phyloP scores from a whole-genome alignment of 2,113 vertebrate genomes.

The Puntigrus tetrazona region DNA sequence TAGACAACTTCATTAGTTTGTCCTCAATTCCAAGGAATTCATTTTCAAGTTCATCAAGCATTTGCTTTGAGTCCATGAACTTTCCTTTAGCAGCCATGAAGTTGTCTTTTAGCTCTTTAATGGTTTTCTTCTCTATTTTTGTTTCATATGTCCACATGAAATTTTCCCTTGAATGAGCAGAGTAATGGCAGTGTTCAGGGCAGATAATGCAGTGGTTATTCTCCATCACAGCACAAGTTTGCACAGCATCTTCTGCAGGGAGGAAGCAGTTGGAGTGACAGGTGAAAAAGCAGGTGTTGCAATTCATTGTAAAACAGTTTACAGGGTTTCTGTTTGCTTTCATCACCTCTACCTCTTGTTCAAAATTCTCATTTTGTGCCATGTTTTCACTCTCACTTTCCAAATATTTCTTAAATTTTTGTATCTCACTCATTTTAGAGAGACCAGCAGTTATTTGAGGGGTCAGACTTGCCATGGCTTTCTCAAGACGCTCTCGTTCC shows the following conservation, averaged over 20 bases:
- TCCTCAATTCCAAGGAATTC: not conserved
- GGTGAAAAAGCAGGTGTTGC: conserved; percentile 48
- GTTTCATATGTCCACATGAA: conserved; percentile 47
- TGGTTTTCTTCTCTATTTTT: conserved; percentile 43
- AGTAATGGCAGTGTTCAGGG: conserved; percentile 45
- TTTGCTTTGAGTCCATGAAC: conserved; percentile 45
- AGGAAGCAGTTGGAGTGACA: conserved; percentile 54
- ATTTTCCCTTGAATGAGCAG: conserved; percentile 33
- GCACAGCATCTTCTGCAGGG: conserved; percentile 7
- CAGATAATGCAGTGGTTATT: conserved; percentile 41
- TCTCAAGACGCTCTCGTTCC: conserved; percentile 54
- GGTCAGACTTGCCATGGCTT: conserved; percentile 40
- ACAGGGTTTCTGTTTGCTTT: conserved; percentile 2
- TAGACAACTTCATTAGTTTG: conserved; percentile 33
- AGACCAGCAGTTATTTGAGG: conserved; percentile 57
- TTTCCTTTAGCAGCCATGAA: conserved; percentile 48
- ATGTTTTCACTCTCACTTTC: conserved; percentile 36
- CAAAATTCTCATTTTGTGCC: conserved; percentile 48
- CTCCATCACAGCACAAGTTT: conserved; percentile 48
- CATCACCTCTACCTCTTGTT: conserved; percentile 45
- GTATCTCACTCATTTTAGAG: conserved; percentile 49
- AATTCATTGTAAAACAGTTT: conserved; percentile 36
- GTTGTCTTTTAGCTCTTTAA: conserved; percentile 49
- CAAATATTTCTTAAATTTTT: conserved; percentile 41
- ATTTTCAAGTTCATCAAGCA: conserved; percentile 36